Conservation (phyloP, 2,113 vertebrate genomes). For the Myotis yumanensis region DNA sequence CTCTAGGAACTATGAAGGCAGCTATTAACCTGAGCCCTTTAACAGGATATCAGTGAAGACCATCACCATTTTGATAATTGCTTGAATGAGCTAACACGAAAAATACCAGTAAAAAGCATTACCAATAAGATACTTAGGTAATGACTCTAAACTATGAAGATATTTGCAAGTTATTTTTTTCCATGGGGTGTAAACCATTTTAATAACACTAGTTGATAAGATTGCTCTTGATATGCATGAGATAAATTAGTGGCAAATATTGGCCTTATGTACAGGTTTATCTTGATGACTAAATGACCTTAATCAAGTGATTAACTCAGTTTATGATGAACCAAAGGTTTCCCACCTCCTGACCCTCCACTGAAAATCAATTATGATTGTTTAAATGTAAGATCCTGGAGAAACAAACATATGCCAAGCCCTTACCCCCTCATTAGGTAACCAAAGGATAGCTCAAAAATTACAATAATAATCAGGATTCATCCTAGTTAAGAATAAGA, state of each 20-base stretch:
- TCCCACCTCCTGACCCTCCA: neutral
- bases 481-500: neutral
- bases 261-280: neutral
- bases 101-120: neutral
- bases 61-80: neutral
- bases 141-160: neutral
- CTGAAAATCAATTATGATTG: neutral
- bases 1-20: neutral
- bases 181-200: neutral
- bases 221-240: neutral
- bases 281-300: neutral
- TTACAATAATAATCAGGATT: neutral
- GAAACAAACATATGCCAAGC: neutral
- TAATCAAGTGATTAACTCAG: neutral
- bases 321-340: neutral
- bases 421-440: neutral
- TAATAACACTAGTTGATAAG: neutral
- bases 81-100: neutral
- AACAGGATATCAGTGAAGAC: neutral
- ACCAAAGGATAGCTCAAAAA: constrained; percentile 17
- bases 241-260: constrained; percentile 11
- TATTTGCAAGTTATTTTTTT: constrained; percentile 9
- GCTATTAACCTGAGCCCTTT: neutral
- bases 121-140: neutral
- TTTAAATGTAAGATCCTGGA: neutral